Percentiles rank a stretch among this genome's conserved stretches.
Conservation (phyloP, 2,888 invertebrate species). For the Anarsia innoxiella region DNA sequence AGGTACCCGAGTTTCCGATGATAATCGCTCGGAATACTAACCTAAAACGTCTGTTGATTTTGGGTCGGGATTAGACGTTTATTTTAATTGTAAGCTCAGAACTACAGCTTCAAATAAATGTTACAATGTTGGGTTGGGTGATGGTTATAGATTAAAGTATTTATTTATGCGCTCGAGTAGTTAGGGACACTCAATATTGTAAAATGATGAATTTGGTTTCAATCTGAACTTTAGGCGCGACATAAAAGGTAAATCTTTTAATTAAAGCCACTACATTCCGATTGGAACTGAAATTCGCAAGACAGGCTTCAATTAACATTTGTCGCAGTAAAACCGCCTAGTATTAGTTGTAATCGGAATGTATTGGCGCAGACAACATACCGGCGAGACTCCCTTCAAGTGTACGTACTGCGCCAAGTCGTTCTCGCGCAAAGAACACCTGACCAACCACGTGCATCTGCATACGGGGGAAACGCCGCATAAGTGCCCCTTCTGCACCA, state of each 20-base stretch:
- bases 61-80: too few species aligned
- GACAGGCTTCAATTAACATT: too few species aligned
- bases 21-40: too few species aligned
- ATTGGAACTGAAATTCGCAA: conserved; percentile 18
- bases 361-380: conserved; percentile 77
- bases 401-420: conserved; percentile 80
- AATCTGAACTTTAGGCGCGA: conserved; percentile 1
- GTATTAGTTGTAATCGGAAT: conserved; percentile 3
- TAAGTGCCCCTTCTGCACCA: conserved; percentile 82
- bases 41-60: too few species aligned
- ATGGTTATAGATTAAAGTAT: too few species aligned
- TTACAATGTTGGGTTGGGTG: too few species aligned
- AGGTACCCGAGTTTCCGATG: too few species aligned
- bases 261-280: conserved; percentile 22
- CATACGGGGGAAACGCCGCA: conserved; percentile 83
- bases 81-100: too few species aligned
- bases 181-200: too few species aligned
- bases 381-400: conserved; percentile 86
- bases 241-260: background rate
- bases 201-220: conserved; percentile 5
- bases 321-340: too few species aligned
- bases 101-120: too few species aligned
- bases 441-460: conserved; percentile 89
- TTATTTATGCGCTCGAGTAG: too few species aligned
- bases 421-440: conserved; percentile 88